Conservation (phyloP, 2,113 vertebrate species). For the Theropithecus gelada region DNA sequence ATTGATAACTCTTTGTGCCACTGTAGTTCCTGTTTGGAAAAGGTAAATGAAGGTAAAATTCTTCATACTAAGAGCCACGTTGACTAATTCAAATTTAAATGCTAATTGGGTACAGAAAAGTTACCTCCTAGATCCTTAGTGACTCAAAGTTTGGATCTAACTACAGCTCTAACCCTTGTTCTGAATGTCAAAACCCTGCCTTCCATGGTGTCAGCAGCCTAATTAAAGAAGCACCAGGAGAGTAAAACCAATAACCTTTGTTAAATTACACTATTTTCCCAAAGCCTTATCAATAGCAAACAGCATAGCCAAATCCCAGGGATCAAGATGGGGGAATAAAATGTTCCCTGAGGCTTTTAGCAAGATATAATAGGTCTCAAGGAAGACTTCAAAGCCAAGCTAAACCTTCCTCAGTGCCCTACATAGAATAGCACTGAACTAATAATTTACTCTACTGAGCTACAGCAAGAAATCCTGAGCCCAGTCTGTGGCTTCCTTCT, state of each 20-base stretch:
- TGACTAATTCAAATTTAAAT: slow-evolving; percentile 57
- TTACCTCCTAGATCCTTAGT: slow-evolving; percentile 29
- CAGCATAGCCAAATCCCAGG: slow-evolving; percentile 19
- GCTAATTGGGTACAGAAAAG: slow-evolving; percentile 42
- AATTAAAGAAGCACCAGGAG: slow-evolving; percentile 51
- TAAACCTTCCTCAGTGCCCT: neutral
- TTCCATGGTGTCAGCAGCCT: neutral
- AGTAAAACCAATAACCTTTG: slow-evolving; percentile 52
- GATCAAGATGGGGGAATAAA: neutral
- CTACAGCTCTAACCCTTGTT: slow-evolving; percentile 32
- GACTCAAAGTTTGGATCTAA: slow-evolving; percentile 30
- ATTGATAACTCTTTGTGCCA: neutral
- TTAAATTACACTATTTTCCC: slow-evolving; percentile 54
- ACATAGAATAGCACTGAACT: neutral
- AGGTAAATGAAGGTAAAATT: neutral
- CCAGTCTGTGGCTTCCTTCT: neutral
- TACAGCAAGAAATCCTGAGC: neutral
- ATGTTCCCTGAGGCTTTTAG: neutral
- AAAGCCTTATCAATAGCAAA: slow-evolving; percentile 51
- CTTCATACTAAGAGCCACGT: neutral
- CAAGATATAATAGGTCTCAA: neutral
- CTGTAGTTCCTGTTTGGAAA: slow-evolving; percentile 13
- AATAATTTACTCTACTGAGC: neutral
- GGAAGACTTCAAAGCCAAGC: neutral
- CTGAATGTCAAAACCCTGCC: slow-evolving; percentile 48